phyloP scores from a whole-genome alignment of 2,888 invertebrate genomes.

The Pantelozetes paolii region DNA sequence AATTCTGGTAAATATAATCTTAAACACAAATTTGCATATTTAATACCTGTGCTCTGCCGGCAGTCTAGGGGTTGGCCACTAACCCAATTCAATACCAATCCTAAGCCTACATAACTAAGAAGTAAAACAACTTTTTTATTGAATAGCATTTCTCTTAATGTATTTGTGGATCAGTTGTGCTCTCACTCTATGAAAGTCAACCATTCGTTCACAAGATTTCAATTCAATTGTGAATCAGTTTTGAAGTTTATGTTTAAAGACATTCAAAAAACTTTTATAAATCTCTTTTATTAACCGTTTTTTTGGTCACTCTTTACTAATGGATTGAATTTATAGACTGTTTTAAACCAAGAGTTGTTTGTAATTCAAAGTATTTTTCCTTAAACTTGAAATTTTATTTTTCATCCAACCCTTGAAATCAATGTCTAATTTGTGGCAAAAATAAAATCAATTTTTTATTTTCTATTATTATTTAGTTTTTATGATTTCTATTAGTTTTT shows the following conservation, averaged over 20 bases:
- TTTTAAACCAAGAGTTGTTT: not conserved
- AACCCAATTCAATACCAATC: not conserved
- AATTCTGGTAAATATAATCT: too few species aligned
- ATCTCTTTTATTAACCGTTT: not conserved
- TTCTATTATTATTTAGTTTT: not conserved
- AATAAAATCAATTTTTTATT: not conserved
- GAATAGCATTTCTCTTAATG: not conserved
- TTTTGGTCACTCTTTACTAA: not conserved
- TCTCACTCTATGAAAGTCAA: constrained; percentile 2
- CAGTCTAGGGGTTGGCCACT: not conserved
- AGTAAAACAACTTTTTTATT: constrained; percentile 20
- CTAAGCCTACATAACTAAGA: not conserved
- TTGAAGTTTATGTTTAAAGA: not conserved
- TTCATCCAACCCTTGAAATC: too few species aligned
- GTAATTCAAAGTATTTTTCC: not conserved
- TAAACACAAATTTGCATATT: too few species aligned
- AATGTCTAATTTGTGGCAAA: too few species aligned
- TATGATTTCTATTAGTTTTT: not conserved
- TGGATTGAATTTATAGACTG: not conserved
- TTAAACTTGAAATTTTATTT: not conserved
- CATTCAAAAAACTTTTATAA: not conserved
- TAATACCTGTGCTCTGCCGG: not conserved
- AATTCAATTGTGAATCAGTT: not conserved
- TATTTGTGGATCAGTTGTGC: not conserved
- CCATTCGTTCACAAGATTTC: not conserved